These are phyloP conservation scores for Hyphantria cunea DNA, from an alignment of 1,140 invertebrate genomes.

Conservation along the genomic window DNA sequence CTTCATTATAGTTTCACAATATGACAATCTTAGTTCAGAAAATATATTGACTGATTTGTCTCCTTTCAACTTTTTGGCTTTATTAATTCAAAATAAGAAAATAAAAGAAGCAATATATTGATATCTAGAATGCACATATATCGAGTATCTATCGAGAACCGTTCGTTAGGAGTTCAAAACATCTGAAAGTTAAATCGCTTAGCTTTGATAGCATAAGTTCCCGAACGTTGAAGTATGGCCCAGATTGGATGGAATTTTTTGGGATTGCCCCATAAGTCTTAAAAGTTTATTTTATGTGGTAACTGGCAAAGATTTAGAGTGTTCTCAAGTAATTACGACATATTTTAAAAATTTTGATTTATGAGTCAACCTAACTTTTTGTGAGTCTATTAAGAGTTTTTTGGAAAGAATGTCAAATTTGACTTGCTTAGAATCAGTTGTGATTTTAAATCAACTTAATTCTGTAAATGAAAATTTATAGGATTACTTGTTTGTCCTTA, in stretches of 20 bases:
- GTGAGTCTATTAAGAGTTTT: slow-evolving; percentile 1
- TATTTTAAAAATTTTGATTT: slow-evolving; percentile 10
- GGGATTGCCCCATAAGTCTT: slow-evolving; percentile 16
- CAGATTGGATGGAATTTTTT: slow-evolving; percentile 14
- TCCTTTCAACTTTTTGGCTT: too few species aligned
- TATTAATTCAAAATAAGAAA: too few species aligned
- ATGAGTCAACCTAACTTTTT: not conserved
- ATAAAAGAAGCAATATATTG: too few species aligned
- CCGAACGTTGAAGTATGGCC: slow-evolving; percentile 16
- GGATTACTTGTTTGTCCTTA: too few species aligned
- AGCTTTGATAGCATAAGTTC: slow-evolving; percentile 10
- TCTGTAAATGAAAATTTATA: too few species aligned
- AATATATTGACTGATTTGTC: too few species aligned
- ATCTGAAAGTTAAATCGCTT: slow-evolving; percentile 18
- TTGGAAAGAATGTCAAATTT: not conserved
- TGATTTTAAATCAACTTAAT: too few species aligned
- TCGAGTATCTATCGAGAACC: not conserved
- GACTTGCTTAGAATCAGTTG: too few species aligned
- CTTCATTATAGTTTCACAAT: too few species aligned
- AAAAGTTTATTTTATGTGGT: slow-evolving; percentile 25
- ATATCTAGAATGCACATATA: too few species aligned
- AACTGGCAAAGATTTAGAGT: slow-evolving; percentile 16
- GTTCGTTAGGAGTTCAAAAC: not conserved
- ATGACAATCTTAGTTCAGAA: too few species aligned
- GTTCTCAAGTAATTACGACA: slow-evolving; percentile 21